Conservation (phyloP, 2,888 invertebrate genomes). For the Dinocampus coccinellae region DNA sequence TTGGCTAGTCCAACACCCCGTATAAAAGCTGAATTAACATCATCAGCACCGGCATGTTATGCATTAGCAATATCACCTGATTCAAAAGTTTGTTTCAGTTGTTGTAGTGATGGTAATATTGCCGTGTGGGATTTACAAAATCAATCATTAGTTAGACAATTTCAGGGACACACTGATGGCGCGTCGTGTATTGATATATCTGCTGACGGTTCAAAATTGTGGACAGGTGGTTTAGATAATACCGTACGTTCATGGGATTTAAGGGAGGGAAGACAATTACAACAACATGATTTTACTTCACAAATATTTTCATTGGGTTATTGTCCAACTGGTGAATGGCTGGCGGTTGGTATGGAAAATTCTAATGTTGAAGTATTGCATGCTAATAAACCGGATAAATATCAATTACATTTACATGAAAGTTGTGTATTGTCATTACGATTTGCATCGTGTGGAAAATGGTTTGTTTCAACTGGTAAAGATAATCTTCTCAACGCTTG, state of each 20-base stretch:
- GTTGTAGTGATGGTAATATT: slow-evolving; percentile 98
- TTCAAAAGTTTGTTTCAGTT: slow-evolving; percentile 97
- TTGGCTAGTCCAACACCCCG: slow-evolving; percentile 91
- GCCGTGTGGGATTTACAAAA: slow-evolving; percentile 96
- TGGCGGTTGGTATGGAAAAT: slow-evolving; percentile 99
- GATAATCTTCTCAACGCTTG: slow-evolving; percentile 97
- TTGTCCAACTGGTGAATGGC: slow-evolving; percentile 96
- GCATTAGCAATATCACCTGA: slow-evolving; percentile 97
- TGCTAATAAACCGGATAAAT: slow-evolving; percentile 92
- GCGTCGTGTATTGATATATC: slow-evolving; percentile 98
- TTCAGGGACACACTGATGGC: slow-evolving; percentile 97
- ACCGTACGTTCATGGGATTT: slow-evolving; percentile 98
- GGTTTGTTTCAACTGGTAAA: slow-evolving; percentile 99
- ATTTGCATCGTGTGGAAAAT: slow-evolving; percentile 96
- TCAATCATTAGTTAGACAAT: slow-evolving; percentile 92
- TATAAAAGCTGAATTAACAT: slow-evolving; percentile 91
- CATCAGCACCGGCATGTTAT: slow-evolving; percentile 96
- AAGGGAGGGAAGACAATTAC: slow-evolving; percentile 90
- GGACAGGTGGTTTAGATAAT: slow-evolving; percentile 97
- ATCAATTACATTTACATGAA: slow-evolving; percentile 95
- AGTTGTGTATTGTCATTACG: slow-evolving; percentile 95
- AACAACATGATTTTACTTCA: slow-evolving; percentile 95
- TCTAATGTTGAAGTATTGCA: slow-evolving; percentile 96
- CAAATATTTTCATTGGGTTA: slow-evolving; percentile 90
- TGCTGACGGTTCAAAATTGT: slow-evolving; percentile 88